phyloP scores from a whole-genome alignment of 1,140 invertebrate species.

The Planococcus citri region DNA sequence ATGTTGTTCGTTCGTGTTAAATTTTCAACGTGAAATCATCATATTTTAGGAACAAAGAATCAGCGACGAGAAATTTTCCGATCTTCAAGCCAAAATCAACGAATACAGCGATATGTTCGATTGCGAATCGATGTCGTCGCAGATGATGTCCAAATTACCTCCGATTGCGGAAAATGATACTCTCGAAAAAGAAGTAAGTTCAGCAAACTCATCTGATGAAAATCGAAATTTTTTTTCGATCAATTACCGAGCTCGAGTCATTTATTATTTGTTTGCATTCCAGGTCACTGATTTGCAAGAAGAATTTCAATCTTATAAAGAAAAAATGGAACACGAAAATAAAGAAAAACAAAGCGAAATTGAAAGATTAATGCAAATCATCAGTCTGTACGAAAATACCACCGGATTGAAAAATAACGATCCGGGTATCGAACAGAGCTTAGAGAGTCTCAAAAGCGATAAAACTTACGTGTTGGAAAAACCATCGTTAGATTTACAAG shows the following conservation, averaged over 20 bases:
- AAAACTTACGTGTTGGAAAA: constrained; percentile 2
- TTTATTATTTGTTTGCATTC: constrained; percentile 26
- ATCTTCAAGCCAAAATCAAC: constrained; percentile 55
- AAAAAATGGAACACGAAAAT: constrained; percentile 8
- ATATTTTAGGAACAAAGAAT: constrained; percentile 47
- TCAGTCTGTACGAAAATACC: not conserved
- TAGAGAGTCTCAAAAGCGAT: constrained; percentile 9
- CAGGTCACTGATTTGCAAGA: constrained; percentile 57
- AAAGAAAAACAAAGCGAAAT: constrained; percentile 10
- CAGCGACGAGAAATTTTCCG: constrained; percentile 61
- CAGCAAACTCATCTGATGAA: too few relatives aligned
- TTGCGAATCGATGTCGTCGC: constrained; percentile 34
- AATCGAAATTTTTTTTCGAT: not conserved
- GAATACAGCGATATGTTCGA: constrained; percentile 66
- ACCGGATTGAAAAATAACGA: not conserved
- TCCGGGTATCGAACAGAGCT: not conserved
- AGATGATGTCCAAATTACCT: constrained; percentile 40
- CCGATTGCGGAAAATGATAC: constrained; percentile 61
- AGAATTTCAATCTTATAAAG: constrained; percentile 40
- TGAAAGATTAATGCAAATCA: constrained; percentile 9
- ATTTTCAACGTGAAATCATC: too few relatives aligned
- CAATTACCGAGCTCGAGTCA: too few relatives aligned
- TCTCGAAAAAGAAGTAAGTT: constrained; percentile 50
- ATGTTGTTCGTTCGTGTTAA: not conserved
- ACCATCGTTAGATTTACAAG: not conserved